These are phyloP conservation scores for Salarias fasciatus DNA, from an alignment of 2,797 vertebrate species.

Conservation along the genomic window DNA sequence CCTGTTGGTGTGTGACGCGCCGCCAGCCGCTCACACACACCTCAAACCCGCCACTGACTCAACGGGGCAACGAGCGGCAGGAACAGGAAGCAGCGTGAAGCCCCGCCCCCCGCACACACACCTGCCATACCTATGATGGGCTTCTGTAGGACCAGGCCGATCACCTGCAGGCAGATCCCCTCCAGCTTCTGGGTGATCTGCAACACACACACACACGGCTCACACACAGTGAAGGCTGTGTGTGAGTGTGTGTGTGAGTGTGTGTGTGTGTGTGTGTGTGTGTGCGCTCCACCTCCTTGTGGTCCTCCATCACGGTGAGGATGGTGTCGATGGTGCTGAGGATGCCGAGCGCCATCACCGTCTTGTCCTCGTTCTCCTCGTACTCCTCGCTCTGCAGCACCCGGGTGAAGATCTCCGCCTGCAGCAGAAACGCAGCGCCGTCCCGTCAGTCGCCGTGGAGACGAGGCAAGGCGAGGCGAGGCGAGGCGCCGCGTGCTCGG, in stretches of 20 bases:
- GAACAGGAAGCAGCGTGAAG: no score
- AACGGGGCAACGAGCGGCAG: no score
- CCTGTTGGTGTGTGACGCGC: no score
- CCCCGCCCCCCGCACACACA: constrained; percentile 64
- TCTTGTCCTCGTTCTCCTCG: constrained; percentile 96
- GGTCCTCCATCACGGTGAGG: constrained; percentile 95
- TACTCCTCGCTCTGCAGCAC: constrained; percentile 97
- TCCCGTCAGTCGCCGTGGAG: no score
- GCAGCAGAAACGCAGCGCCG: no score
- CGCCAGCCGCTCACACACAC: no score
- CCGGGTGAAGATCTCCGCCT: constrained; percentile 97
- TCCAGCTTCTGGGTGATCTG: constrained; percentile 96
- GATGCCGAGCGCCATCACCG: constrained; percentile 95
- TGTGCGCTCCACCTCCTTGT: constrained; percentile 88
- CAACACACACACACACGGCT: neutral
- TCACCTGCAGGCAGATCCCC: constrained; percentile 96
- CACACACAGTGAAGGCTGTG: neutral
- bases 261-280: constrained; percentile 1
- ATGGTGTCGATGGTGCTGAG: constrained; percentile 97
- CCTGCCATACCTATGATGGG: constrained; percentile 95
- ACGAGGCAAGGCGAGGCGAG: no score
- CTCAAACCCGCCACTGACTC: no score
- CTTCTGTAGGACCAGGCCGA: constrained; percentile 96
- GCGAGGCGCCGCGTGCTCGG: no score
- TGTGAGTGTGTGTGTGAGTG: neutral